Conservation (phyloP, 2,888 invertebrate species). For the Leptura quadrifasciata region DNA sequence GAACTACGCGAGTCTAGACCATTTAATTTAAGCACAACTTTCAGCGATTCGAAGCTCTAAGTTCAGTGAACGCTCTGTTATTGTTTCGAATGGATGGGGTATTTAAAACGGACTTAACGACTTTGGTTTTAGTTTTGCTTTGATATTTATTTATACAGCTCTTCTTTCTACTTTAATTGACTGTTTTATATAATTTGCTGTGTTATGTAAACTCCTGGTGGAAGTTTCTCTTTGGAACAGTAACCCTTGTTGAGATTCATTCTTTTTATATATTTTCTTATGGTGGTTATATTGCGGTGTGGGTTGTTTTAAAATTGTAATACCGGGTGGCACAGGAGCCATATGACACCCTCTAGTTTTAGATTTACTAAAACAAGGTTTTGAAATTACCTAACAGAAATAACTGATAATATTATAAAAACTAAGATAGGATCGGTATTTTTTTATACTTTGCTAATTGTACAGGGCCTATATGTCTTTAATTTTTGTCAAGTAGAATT, state of each 20-base stretch:
- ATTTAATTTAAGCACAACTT: constrained; percentile 54
- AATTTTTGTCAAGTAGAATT: no score
- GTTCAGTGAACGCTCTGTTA: constrained; percentile 64
- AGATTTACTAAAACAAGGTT: no score
- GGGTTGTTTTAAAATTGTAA: no score
- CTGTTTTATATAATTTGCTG: constrained; percentile 22
- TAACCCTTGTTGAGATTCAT: neutral
- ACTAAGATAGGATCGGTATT: no score
- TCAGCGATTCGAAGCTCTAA: constrained; percentile 48
- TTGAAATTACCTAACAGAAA: no score
- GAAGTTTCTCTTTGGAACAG: neutral
- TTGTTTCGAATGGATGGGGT: constrained; percentile 54
- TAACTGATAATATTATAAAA: no score
- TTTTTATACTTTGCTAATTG: no score
- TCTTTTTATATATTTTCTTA: constrained; percentile 20
- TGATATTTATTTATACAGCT: constrained; percentile 44
- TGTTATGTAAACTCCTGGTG: constrained; percentile 12
- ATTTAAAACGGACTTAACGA: constrained; percentile 44
- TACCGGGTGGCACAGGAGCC: no score
- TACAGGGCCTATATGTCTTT: no score
- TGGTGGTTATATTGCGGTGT: constrained; percentile 1
- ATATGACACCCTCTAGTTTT: no score
- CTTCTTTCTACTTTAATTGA: constrained; percentile 34
- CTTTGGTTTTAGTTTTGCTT: constrained; percentile 40
- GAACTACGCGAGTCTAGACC: constrained; percentile 53